phyloP scores from a whole-genome alignment of 2,888 invertebrate genomes.

The Teinopalpus imperialis region DNA sequence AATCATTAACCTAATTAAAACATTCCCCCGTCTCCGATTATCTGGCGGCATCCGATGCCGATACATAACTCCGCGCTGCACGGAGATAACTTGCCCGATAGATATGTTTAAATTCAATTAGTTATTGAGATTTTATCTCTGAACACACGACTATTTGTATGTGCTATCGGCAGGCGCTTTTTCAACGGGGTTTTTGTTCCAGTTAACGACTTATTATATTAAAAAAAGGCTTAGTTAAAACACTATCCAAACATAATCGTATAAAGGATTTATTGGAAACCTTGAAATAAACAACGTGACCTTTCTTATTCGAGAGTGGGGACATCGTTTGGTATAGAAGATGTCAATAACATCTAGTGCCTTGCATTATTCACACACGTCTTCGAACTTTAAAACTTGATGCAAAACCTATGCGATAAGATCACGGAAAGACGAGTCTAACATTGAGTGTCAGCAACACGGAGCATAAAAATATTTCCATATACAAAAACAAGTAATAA shows the following conservation, averaged over 20 bases:
- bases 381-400: no score
- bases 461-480: no score
- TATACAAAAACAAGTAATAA: no score
- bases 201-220: slow-evolving; percentile 7
- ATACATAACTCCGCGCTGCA: slow-evolving; percentile 25
- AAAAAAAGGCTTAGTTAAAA: background rate
- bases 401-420: no score
- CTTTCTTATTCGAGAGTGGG: no score
- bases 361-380: no score
- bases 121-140: slow-evolving; percentile 26
- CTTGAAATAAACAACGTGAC: no score
- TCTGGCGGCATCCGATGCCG: slow-evolving; percentile 30
- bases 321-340: no score
- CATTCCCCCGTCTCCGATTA: slow-evolving; percentile 49
- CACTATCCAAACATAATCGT: background rate
- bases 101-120: slow-evolving; percentile 29
- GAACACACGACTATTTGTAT: slow-evolving; percentile 26
- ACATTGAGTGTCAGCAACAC: no score
- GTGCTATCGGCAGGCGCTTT: background rate
- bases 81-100: slow-evolving; percentile 26
- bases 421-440: no score
- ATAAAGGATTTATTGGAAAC: no score
- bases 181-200: slow-evolving; percentile 3
- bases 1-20: slow-evolving; percentile 68
- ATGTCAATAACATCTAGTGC: no score